Conservation (phyloP, 2,797 vertebrate genomes). For the Pseudocheirus occidentalis region DNA sequence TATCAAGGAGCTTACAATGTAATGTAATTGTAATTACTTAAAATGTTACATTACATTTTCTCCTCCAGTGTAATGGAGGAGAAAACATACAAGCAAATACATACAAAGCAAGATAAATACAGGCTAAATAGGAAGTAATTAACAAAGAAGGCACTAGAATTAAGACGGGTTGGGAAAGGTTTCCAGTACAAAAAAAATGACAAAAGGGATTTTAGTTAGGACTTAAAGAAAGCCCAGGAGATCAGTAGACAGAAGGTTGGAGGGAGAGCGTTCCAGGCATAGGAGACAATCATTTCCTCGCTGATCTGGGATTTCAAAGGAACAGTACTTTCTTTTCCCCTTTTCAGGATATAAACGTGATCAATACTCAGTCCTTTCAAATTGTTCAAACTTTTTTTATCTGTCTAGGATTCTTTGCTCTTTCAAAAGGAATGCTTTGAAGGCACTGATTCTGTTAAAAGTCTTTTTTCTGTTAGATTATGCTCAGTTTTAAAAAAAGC, state of each 20-base stretch:
- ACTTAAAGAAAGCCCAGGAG: not conserved
- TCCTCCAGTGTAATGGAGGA: too few species aligned
- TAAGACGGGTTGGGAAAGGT: not conserved
- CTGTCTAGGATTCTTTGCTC: not conserved
- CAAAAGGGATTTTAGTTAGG: not conserved
- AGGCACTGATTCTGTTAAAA: not conserved
- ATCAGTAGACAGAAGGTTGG: not conserved
- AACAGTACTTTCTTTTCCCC: not conserved
- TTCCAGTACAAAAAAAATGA: not conserved
- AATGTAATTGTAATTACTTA: too few species aligned
- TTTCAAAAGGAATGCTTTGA: not conserved
- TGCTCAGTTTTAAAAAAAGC: not conserved
- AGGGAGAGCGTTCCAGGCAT: not conserved
- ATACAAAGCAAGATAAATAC: not conserved
- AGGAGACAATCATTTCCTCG: not conserved
- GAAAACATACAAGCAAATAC: not conserved
- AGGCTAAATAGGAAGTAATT: not conserved
- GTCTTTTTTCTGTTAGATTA: not conserved
- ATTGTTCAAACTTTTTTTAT: too few species aligned
- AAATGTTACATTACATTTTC: too few species aligned
- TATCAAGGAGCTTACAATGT: not conserved
- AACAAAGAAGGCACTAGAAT: not conserved
- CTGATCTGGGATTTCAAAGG: not conserved
- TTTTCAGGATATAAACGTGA: not conserved
- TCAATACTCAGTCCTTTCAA: not conserved